Conservation (phyloP, 2,888 invertebrate species). For the Tetropium fuscum region DNA sequence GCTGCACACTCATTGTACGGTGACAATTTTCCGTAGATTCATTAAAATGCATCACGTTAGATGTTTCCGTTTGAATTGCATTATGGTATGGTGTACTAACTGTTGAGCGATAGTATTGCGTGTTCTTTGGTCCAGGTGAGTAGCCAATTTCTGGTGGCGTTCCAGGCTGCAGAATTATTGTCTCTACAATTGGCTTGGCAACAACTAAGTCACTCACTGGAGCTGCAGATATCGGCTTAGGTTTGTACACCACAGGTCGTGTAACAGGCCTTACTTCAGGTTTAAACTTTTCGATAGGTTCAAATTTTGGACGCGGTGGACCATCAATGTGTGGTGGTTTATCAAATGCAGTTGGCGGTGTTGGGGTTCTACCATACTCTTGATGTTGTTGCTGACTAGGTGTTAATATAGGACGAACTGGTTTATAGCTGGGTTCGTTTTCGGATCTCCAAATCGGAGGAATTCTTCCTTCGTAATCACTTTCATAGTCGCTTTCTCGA, state of each 20-base stretch:
- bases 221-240: conserved; percentile 67
- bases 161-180: conserved; percentile 68
- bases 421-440: conserved; percentile 70
- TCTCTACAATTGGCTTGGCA: conserved; percentile 58
- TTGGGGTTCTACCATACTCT: conserved; percentile 67
- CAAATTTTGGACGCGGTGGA: conserved; percentile 70
- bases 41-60: conserved; percentile 77
- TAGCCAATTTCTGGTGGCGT: conserved; percentile 72
- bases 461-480: conserved; percentile 76
- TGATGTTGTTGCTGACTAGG: conserved; percentile 65
- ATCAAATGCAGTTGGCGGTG: conserved; percentile 72
- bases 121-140: conserved; percentile 67
- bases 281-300: conserved; percentile 69
- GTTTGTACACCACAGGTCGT: conserved; percentile 67
- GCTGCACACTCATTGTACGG: conserved; percentile 76
- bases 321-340: conserved; percentile 64
- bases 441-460: conserved; percentile 73
- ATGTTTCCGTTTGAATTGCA: conserved; percentile 76
- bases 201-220: conserved; percentile 54
- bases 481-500: conserved; percentile 78
- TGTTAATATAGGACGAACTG: conserved; percentile 70
- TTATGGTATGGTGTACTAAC: conserved; percentile 71
- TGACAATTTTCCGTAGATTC: conserved; percentile 76
- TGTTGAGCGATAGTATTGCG: conserved; percentile 69
- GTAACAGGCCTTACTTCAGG: conserved; percentile 63